Percentiles rank a stretch among this genome's conserved stretches.
These are phyloP conservation scores for Trichonephila clavata DNA, from an alignment of 1,140 invertebrate species.

Conservation along the genomic window DNA sequence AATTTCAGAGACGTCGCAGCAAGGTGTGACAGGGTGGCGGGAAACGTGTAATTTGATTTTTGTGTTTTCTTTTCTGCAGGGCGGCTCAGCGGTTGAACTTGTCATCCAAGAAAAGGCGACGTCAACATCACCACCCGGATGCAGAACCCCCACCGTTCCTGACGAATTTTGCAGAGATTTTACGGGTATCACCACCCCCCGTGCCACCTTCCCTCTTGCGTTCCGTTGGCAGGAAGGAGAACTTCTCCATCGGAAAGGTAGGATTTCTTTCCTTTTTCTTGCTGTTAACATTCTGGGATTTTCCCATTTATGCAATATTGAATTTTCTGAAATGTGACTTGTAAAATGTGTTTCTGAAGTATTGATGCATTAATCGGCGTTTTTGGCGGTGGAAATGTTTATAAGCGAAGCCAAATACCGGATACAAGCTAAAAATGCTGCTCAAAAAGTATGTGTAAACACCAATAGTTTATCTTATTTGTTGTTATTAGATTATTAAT, in stretches of 20 bases:
- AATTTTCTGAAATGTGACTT: background rate
- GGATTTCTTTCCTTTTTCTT: slow-evolving; percentile 78
- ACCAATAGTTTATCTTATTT: too few relatives aligned
- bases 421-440: too few relatives aligned
- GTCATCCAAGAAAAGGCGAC: slow-evolving; percentile 83
- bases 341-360: background rate
- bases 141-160: slow-evolving; percentile 81
- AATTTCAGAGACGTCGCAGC: slow-evolving; percentile 20
- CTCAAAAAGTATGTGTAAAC: too few relatives aligned
- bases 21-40: background rate
- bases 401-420: too few relatives aligned
- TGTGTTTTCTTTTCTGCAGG: slow-evolving; percentile 79
- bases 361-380: background rate
- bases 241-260: slow-evolving; percentile 93
- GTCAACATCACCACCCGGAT: slow-evolving; percentile 80
- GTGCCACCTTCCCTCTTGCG: slow-evolving; percentile 89
- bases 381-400: too few relatives aligned
- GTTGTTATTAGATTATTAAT: too few relatives aligned
- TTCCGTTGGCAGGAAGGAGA: slow-evolving; percentile 89
- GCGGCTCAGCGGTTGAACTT: slow-evolving; percentile 85
- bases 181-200: slow-evolving; percentile 88
- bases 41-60: slow-evolving; percentile 31
- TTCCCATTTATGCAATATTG: background rate
- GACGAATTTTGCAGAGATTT: slow-evolving; percentile 85
- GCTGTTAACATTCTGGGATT: background rate